These are phyloP conservation scores for Parnassius smintheus DNA, from an alignment of 2,888 invertebrate species.

Conservation along the genomic window DNA sequence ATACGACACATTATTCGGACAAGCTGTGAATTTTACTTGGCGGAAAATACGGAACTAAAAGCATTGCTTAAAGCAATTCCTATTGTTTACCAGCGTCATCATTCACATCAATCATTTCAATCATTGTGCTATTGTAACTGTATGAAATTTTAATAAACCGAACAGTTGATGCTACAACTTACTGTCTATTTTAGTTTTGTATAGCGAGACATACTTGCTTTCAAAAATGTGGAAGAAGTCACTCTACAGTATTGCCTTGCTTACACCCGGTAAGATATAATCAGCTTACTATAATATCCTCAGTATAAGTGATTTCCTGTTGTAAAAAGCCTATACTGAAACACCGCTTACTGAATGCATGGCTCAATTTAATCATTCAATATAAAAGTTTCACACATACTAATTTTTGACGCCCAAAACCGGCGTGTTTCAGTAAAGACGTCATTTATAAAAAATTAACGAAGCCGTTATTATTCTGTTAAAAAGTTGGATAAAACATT, in stretches of 20 bases:
- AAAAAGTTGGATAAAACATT: conserved; percentile 48
- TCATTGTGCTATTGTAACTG: conserved; percentile 76
- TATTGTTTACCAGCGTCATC: conserved; percentile 61
- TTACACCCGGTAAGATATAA: conserved; percentile 80
- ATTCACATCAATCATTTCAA: conserved; percentile 64
- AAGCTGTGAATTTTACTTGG: conserved; percentile 26
- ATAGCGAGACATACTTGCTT: conserved; percentile 80
- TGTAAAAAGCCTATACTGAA: conserved; percentile 69
- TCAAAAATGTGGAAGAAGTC: conserved; percentile 79
- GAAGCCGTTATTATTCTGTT: conserved; percentile 66
- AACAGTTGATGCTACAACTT: conserved; percentile 78
- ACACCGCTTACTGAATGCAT: conserved; percentile 49
- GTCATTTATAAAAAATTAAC: conserved; percentile 61
- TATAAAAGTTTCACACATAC: conserved; percentile 31
- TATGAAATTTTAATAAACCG: conserved; percentile 62
- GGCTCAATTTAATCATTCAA: conserved; percentile 20
- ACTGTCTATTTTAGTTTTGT: conserved; percentile 77
- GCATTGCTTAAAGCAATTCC: conserved; percentile 57
- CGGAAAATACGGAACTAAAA: conserved; percentile 38
- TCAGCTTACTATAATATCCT: conserved; percentile 80
- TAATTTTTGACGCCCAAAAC: conserved; percentile 36
- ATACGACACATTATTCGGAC: conserved; percentile 32
- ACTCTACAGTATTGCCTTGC: conserved; percentile 80
- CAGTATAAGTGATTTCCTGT: conserved; percentile 76
- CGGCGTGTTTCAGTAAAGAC: conserved; percentile 70